phyloP scores from a whole-genome alignment of 1,140 invertebrate species.

The Drosophila elegans region DNA sequence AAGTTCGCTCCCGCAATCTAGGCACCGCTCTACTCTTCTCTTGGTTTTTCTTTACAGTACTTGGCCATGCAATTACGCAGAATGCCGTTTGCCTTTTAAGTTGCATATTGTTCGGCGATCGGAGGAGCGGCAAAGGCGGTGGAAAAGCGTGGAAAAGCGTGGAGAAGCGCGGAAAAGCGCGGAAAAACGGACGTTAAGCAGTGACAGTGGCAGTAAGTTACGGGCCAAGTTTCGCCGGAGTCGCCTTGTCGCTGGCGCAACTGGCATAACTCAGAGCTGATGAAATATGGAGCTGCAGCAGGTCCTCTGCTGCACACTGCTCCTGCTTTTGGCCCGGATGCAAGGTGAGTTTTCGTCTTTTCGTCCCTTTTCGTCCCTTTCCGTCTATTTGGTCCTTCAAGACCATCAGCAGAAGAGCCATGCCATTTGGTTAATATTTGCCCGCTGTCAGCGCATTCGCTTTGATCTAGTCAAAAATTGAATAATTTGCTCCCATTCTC shows the following conservation, averaged over 20 bases:
- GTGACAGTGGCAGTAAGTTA: constrained; percentile 60
- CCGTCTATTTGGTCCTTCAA: no score
- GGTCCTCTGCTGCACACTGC: constrained; percentile 72
- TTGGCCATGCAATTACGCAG: constrained; percentile 61
- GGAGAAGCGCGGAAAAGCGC: constrained; percentile 3
- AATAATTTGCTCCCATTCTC: constrained; percentile 14
- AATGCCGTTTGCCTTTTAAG: constrained; percentile 63
- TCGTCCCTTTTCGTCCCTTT: no score
- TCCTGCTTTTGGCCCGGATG: constrained; percentile 72
- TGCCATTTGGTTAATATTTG: constrained; percentile 33
- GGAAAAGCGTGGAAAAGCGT: neutral
- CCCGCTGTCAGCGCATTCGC: constrained; percentile 26
- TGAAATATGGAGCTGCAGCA: constrained; percentile 77
- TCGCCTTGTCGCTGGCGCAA: constrained; percentile 20
- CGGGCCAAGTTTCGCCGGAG: constrained; percentile 48
- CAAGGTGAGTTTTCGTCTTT: constrained; percentile 64
- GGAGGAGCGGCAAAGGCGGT: neutral
- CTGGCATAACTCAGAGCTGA: constrained; percentile 57
- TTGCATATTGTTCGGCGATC: constrained; percentile 31
- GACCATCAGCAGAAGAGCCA: neutral
- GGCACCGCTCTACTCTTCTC: constrained; percentile 27
- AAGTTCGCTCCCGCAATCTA: constrained; percentile 14
- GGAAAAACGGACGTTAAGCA: constrained; percentile 50
- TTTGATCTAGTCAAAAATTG: constrained; percentile 51
- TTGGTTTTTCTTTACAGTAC: constrained; percentile 43